Percentiles rank a stretch among this genome's conserved stretches.
Evolutionary conservation across 2,797 vertebrate genomes (phyloP).

Genomic region (Halcyon chelicuti): DNA sequence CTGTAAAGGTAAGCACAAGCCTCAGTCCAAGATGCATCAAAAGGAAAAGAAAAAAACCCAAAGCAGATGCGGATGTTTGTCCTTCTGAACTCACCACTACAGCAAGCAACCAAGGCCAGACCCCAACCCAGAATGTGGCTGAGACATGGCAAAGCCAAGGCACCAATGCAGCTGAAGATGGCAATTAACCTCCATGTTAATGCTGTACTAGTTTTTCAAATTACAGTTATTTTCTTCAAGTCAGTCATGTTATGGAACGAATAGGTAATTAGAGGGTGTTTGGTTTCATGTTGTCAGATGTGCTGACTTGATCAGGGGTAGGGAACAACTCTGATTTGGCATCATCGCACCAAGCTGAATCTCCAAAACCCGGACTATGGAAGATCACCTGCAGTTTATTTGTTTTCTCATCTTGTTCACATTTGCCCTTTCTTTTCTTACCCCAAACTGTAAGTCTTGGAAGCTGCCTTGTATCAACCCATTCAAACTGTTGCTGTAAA

Average conservation of each 20-base stretch:
- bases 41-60: neutral
- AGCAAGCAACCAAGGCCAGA: neutral
- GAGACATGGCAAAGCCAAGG: neutral
- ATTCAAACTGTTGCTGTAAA: too few species aligned
- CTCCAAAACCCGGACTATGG: neutral
- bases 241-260: neutral
- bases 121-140: accelerated
- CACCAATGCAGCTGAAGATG: neutral
- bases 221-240: neutral
- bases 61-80: neutral
- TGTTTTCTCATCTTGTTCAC: neutral
- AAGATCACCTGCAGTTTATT: neutral
- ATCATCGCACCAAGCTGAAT: neutral
- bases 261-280: neutral
- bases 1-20: neutral
- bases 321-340: neutral
- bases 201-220: neutral
- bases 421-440: neutral
- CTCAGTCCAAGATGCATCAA: accelerated
- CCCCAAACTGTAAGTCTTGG: neutral
- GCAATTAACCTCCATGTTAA: neutral
- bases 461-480: neutral
- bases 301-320: neutral
- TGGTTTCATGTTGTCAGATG: neutral
- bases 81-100: neutral